Evolutionary conservation across 1,140 invertebrate genomes (phyloP), one percentile per base, ranked within the genome.

Genomic region (Coelopa frigida): DNA sequence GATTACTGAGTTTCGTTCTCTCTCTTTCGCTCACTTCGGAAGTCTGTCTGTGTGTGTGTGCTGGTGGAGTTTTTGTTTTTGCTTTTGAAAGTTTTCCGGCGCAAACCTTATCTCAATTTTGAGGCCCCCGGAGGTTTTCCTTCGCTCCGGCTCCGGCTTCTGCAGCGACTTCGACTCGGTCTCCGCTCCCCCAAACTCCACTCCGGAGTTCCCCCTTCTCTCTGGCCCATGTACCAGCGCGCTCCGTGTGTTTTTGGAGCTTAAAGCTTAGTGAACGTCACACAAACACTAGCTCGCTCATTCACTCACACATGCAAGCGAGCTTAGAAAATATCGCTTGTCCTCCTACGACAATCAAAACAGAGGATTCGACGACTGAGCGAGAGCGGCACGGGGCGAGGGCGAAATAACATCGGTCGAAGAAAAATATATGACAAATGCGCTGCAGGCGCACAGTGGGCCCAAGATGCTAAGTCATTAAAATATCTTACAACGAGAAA

Each of bases 101-200:
- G 61, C 57, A 51, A 66, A 66, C 64, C 62, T 66, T 66, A 66
- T 66, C 62, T 57, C 61, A 65, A 65, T 65, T 65, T 65, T 57
- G 51, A 62, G 65, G 62, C 62, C 54, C 42, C 44, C 11, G 44
- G 47, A 49, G 27, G 32, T 38, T 49, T 49, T 48, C 22, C 29
- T 48, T 44, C 27, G 18, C 36, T 26, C 26, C 48, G 37, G 56
- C 50, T 23, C 40, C 44, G 32, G 24, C 31, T 44, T 14, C 51
- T 32, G 43, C 31, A 36, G 27, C 15, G 29, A 35, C 17, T 24
- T 27, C 18, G 33, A 31, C 27, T 31, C 27, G 27, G 32, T 38
- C 44, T 49, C 44, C 22, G 26, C 44, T 44, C 27, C n/a, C 36
- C 23, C 26, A 48, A 35, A 55, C 50, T 23, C 40, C 44, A 35